These are phyloP conservation scores for Acridotheres tristis DNA, from an alignment of 2,797 vertebrate genomes.

Conservation along the genomic window DNA sequence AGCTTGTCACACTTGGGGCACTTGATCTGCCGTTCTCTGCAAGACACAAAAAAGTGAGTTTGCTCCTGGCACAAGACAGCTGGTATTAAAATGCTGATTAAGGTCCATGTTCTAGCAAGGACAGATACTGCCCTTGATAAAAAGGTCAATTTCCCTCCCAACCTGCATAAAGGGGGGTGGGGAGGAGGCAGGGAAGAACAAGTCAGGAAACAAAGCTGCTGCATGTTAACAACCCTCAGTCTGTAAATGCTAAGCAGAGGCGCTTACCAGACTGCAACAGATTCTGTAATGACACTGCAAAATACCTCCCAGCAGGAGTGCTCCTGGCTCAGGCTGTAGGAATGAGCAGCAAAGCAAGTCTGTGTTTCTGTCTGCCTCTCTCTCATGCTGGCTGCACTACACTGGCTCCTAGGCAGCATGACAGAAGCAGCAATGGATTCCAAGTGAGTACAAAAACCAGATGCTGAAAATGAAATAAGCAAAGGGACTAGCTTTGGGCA, in stretches of 20 bases:
- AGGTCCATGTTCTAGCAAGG: not conserved
- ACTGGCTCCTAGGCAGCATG: not conserved
- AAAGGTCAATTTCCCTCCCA: not conserved
- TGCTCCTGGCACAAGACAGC: not conserved
- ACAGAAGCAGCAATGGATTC: not conserved
- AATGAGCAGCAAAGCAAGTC: not conserved
- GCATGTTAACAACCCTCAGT: not conserved
- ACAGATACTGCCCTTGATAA: not conserved
- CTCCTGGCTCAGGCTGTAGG: not conserved
- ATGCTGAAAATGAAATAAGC: not conserved
- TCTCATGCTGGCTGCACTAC: not conserved
- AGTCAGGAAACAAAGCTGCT: not conserved
- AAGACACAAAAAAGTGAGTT: not conserved
- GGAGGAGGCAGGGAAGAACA: too few species aligned
- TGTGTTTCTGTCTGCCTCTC: not conserved
- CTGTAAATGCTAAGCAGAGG: not conserved
- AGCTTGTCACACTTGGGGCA: slow-evolving; percentile 97
- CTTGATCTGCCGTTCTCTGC: slow-evolving; percentile 91
- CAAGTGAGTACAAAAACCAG: not conserved
- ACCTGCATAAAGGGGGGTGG: not conserved
- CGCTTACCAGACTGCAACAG: not conserved
- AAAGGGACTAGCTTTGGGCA: not conserved
- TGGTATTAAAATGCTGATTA: not conserved
- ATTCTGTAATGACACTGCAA: not conserved
- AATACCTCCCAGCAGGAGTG: not conserved